phyloP scores from a whole-genome alignment of 2,888 invertebrate genomes.

The Chironomus tentans region DNA sequence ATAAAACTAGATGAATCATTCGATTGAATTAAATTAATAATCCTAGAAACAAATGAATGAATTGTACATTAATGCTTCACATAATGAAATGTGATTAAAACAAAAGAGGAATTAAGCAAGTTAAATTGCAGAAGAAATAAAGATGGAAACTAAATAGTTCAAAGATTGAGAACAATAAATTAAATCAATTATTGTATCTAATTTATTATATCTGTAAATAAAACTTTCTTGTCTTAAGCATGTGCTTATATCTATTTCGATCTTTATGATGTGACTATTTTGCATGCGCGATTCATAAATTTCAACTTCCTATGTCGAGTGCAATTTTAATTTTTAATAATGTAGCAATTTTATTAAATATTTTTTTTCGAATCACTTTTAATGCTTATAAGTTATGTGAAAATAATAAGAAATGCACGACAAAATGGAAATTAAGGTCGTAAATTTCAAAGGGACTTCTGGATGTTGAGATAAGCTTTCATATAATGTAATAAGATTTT shows the following conservation, averaged over 20 bases:
- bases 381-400: not conserved
- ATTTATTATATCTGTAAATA: not conserved
- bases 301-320: slow-evolving; percentile 21
- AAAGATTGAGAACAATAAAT: not conserved
- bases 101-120: not conserved
- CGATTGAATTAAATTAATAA: not conserved
- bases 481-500: not conserved
- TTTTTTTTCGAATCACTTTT: not conserved
- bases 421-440: not conserved
- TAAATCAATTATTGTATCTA: not conserved
- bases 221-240: not conserved
- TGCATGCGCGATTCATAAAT: not conserved
- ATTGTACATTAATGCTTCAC: not conserved
- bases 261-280: not conserved
- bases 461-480: not conserved
- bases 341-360: not conserved
- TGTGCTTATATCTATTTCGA: not conserved
- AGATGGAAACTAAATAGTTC: not conserved
- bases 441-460: not conserved
- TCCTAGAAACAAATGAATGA: not conserved
- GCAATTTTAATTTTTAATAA: slow-evolving; percentile 15
- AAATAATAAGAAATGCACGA: not conserved
- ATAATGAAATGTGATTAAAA: not conserved
- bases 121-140: not conserved
- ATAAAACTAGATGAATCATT: not conserved